A percentile compares a stretch with the other conserved stretches of the same genome.
Conservation (phyloP, 2,113 vertebrate species). For the Nerophis lumbriciformis region DNA sequence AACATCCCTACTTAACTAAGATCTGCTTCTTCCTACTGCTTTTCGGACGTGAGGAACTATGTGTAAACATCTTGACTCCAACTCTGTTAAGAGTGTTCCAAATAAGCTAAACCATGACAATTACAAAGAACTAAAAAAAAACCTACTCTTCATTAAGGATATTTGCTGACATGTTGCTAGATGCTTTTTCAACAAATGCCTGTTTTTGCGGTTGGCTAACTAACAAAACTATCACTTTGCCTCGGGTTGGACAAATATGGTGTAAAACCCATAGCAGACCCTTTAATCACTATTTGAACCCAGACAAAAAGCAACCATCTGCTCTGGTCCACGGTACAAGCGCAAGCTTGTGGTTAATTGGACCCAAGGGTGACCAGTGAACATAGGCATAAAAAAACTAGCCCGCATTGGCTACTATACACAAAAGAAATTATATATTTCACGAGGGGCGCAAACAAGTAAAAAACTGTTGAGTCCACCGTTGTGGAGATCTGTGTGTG, state of each 20-base stretch:
- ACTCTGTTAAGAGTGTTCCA: no score
- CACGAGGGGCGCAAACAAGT: slow-evolving; percentile 28
- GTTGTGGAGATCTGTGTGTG: slow-evolving; percentile 21
- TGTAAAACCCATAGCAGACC: slow-evolving; percentile 24
- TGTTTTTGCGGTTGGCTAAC: no score
- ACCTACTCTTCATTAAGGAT: no score
- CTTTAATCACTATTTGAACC: slow-evolving; percentile 40
- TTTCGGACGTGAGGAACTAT: no score
- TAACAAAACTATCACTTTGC: slow-evolving; percentile 6
- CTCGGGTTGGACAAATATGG: slow-evolving; percentile 12
- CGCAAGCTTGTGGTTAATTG: slow-evolving; percentile 50
- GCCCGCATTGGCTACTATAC: slow-evolving; percentile 22
- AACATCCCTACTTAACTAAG: no score
- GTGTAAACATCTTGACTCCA: no score
- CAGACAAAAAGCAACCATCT: slow-evolving; percentile 43
- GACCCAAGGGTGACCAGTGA: slow-evolving; percentile 41
- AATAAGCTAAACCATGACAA: no score
- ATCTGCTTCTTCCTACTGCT: no score
- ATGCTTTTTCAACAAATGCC: no score
- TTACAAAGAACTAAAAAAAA: no score
- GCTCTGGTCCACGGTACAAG: slow-evolving; percentile 34
- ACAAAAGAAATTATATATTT: slow-evolving; percentile 37
- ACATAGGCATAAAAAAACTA: slow-evolving; percentile 23
- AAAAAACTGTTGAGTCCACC: slow-evolving; percentile 30
- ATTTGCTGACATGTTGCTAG: no score